phyloP scores from a whole-genome alignment of 2,888 invertebrate species.

The Drosophila fulvimacula region DNA sequence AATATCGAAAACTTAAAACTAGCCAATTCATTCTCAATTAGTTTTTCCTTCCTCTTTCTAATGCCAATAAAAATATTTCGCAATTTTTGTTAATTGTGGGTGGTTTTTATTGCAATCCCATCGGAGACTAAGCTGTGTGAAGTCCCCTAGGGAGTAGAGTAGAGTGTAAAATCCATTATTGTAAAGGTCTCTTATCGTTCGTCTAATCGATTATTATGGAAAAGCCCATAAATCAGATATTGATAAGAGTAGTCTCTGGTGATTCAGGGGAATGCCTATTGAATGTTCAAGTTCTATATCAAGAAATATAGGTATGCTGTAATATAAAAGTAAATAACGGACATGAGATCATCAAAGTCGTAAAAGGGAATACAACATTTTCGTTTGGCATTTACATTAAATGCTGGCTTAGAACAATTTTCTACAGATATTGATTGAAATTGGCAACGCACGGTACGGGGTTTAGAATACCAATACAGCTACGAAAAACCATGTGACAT shows the following conservation, averaged over 20 bases:
- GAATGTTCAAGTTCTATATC: background rate
- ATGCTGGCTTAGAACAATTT: constrained; percentile 58
- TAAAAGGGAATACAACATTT: constrained; percentile 2
- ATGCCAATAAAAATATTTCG: background rate
- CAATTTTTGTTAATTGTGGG: constrained; percentile 6
- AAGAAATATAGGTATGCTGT: too few species aligned
- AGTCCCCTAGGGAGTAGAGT: background rate
- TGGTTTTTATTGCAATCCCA: background rate
- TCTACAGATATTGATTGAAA: constrained; percentile 53
- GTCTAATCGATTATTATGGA: constrained; percentile 9
- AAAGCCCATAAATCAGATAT: constrained; percentile 27
- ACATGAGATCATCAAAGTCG: constrained; percentile 35
- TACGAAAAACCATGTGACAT: constrained; percentile 51
- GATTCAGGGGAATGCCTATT: constrained; percentile 17
- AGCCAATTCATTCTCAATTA: background rate
- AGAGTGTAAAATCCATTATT: constrained; percentile 11
- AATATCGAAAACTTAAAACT: background rate
- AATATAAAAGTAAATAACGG: background rate
- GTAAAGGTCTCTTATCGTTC: constrained; percentile 30
- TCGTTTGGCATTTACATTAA: constrained; percentile 73
- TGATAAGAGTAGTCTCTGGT: constrained; percentile 17
- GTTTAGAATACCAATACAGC: constrained; percentile 26
- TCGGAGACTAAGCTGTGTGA: background rate
- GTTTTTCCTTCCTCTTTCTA: background rate
- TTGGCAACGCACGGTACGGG: constrained; percentile 28